These are phyloP conservation scores for Tenthredo amoena DNA, from an alignment of 2,888 invertebrate species.

Conservation along the genomic window DNA sequence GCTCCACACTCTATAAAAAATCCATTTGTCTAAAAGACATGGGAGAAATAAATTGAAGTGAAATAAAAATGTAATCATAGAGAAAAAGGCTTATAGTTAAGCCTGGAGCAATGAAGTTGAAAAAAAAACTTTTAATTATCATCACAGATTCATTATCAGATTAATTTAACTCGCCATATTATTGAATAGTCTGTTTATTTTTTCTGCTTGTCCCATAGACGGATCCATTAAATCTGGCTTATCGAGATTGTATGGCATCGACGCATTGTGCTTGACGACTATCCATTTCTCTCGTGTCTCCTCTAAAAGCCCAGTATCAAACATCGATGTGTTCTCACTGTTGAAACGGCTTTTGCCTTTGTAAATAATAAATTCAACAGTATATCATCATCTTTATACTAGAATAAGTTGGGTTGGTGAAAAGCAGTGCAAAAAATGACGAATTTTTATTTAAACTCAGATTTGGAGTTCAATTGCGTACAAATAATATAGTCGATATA, in stretches of 20 bases:
- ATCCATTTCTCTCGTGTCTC: slow-evolving; percentile 65
- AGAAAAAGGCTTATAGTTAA: neutral
- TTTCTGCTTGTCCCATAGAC: slow-evolving; percentile 76
- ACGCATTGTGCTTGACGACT: slow-evolving; percentile 55
- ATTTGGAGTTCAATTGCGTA: neutral
- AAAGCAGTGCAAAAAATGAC: neutral
- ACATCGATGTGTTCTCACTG: slow-evolving; percentile 57
- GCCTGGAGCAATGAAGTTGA: neutral
- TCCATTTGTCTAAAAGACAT: slow-evolving; percentile 74
- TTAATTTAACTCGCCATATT: slow-evolving; percentile 69
- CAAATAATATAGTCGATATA: neutral
- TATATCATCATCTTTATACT: neutral
- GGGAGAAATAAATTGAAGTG: slow-evolving; percentile 54
- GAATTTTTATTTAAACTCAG: neutral
- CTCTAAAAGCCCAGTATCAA: slow-evolving; percentile 54
- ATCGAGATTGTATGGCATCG: slow-evolving; percentile 64
- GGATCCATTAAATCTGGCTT: slow-evolving; percentile 70
- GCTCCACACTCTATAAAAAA: slow-evolving; percentile 81
- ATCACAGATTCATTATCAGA: neutral
- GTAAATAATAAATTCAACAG: slow-evolving; percentile 1
- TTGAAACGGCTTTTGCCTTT: slow-evolving; percentile 64
- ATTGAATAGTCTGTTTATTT: slow-evolving; percentile 73
- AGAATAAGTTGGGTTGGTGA: too few species aligned
- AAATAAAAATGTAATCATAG: neutral
- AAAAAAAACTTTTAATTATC: neutral